Conservation (phyloP, 2,797 vertebrate genomes). For the Oreochromis mossambicus region DNA sequence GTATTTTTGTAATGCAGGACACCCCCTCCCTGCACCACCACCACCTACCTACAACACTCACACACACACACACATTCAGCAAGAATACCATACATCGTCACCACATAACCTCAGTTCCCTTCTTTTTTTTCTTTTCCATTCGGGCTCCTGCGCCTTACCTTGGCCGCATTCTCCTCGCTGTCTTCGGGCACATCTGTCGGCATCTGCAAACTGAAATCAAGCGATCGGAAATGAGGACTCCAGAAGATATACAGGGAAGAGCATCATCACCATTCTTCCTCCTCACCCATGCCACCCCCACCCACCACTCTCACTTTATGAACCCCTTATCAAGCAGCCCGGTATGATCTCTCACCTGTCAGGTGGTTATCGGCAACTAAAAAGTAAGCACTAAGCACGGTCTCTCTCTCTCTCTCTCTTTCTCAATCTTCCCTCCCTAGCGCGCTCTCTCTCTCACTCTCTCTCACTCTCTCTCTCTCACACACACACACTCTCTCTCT, state of each 20-base stretch:
- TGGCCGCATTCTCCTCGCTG: constrained; percentile 50
- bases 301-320: constrained; percentile 31
- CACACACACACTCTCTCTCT: neutral
- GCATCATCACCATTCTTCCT: neutral
- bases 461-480: neutral
- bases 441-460: fast-evolving
- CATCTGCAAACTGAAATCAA: constrained; percentile 69
- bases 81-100: neutral
- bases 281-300: neutral
- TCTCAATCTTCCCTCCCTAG: neutral
- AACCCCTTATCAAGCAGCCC: neutral
- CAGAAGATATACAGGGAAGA: neutral
- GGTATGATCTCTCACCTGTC: constrained; percentile 64
- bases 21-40: neutral
- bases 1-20: constrained; percentile 2
- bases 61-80: neutral
- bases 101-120: neutral
- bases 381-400: constrained; percentile 36
- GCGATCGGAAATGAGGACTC: constrained; percentile 20
- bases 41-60: neutral
- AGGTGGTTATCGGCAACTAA: constrained; percentile 46
- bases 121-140: too few species aligned
- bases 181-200: constrained; percentile 73
- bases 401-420: neutral
- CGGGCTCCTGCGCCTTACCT: constrained; percentile 36